These are phyloP conservation scores for Nomada flava DNA, from an alignment of 2,888 invertebrate genomes.

Conservation along the genomic window DNA sequence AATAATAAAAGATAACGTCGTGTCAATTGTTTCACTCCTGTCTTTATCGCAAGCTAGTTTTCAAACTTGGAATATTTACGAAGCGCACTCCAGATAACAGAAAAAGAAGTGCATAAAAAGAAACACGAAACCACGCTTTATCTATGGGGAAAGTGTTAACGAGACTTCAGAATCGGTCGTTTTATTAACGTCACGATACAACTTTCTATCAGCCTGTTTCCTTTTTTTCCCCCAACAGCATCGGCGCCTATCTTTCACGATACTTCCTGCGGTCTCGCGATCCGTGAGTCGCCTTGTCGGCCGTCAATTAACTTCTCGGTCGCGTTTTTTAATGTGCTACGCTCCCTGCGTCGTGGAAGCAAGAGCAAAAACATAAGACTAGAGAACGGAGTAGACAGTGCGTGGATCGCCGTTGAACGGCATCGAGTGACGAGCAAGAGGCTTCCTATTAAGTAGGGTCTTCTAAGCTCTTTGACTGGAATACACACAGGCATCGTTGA, in stretches of 20 bases:
- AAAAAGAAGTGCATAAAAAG: neutral
- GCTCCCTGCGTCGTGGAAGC: conserved; percentile 6
- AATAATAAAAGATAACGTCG: too few relatives aligned
- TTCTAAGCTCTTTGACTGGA: conserved; percentile 53
- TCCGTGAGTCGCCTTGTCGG: conserved; percentile 30
- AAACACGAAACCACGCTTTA: neutral
- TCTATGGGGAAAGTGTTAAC: conserved; percentile 46
- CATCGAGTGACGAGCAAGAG: conserved; percentile 51
- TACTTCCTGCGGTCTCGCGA: conserved; percentile 1
- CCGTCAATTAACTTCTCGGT: conserved; percentile 41
- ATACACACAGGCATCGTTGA: neutral
- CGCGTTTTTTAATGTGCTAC: conserved; percentile 22
- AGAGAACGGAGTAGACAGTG: conserved; percentile 18
- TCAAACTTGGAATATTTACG: neutral
- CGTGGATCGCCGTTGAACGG: conserved; percentile 28
- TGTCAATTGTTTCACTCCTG: neutral
- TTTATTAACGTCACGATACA: conserved; percentile 41
- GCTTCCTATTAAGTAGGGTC: conserved; percentile 52
- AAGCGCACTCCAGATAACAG: neutral
- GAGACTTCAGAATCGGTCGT: conserved; percentile 26
- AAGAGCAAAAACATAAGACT: neutral
- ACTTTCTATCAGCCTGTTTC: conserved; percentile 50
- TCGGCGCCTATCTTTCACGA: conserved; percentile 35
- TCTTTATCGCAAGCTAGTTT: neutral
- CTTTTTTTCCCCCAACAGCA: conserved; percentile 24